Conservation (phyloP, 2,797 vertebrate species). For the Chiroxiphia lanceolata region DNA sequence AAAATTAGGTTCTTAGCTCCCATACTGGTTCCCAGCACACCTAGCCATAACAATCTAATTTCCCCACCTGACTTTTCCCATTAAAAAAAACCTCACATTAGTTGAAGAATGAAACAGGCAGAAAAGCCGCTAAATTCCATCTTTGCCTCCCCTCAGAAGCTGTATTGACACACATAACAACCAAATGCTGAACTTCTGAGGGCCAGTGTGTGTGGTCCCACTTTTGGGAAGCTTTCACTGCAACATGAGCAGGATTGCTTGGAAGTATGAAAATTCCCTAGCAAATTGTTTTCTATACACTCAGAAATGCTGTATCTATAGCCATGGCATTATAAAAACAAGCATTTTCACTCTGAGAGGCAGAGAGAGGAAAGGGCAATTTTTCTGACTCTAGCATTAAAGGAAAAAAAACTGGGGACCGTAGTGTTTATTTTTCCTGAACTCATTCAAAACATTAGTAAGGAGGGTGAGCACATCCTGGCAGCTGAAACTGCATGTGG, state of each 20-base stretch:
- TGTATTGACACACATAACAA: fast-evolving
- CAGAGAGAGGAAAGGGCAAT: neutral
- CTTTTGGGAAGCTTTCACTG: neutral
- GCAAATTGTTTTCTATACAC: neutral
- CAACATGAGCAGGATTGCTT: neutral
- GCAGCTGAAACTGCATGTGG: neutral
- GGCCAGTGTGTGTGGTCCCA: neutral
- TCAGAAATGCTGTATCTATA: neutral
- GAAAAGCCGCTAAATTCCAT: neutral
- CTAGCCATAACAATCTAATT: neutral
- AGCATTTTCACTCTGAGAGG: neutral
- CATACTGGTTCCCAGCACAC: neutral
- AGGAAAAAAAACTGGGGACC: neutral
- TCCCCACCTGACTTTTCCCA: neutral
- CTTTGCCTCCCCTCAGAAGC: neutral
- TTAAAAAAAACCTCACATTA: neutral
- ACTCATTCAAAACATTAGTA: neutral
- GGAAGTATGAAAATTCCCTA: neutral
- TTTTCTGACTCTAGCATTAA: neutral
- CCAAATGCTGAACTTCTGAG: neutral
- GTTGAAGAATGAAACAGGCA: neutral
- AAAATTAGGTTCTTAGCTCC: neutral
- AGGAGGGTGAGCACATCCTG: neutral
- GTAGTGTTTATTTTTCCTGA: neutral
- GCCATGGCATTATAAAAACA: neutral